Percentiles rank a stretch among this genome's conserved stretches.
phyloP scores from a whole-genome alignment of 2,113 vertebrate species.

The Phoxinus phoxinus region DNA sequence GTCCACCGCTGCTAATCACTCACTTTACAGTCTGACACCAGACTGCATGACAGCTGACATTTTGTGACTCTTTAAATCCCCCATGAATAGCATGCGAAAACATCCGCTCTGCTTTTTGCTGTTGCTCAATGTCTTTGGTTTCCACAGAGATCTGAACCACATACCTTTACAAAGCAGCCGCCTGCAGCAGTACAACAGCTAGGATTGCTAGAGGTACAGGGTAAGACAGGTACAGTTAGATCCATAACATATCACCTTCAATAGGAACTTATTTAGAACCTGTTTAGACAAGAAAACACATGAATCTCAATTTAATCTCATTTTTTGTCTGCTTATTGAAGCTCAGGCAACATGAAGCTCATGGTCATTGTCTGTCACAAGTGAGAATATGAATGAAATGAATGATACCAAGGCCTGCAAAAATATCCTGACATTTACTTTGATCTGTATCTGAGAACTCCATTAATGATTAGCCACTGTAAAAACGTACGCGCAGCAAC shows the following conservation, averaged over 20 bases:
- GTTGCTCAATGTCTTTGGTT: slow-evolving; percentile 25
- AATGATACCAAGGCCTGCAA: neutral
- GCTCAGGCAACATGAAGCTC: neutral
- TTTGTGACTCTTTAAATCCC: neutral
- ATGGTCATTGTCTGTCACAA: neutral
- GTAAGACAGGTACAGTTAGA: slow-evolving; percentile 4
- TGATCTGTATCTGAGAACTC: neutral
- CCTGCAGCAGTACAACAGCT: slow-evolving; percentile 10
- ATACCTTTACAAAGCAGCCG: slow-evolving; percentile 11
- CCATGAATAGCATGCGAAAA: slow-evolving; percentile 29
- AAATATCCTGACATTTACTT: neutral
- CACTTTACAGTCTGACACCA: neutral
- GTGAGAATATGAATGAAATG: neutral
- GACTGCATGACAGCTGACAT: neutral
- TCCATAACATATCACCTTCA: neutral
- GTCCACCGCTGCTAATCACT: neutral
- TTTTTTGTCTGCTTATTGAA: neutral
- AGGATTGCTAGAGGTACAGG: neutral
- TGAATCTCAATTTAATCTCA: neutral
- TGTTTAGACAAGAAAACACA: neutral
- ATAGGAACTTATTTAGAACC: neutral
- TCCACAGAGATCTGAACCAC: slow-evolving; percentile 48
- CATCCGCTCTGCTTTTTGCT: slow-evolving; percentile 4
- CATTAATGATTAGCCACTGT: slow-evolving; percentile 20
- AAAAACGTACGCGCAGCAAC: neutral